These are phyloP conservation scores for Atractosteus spatula DNA, from an alignment of 2,113 vertebrate species.

Conservation along the genomic window DNA sequence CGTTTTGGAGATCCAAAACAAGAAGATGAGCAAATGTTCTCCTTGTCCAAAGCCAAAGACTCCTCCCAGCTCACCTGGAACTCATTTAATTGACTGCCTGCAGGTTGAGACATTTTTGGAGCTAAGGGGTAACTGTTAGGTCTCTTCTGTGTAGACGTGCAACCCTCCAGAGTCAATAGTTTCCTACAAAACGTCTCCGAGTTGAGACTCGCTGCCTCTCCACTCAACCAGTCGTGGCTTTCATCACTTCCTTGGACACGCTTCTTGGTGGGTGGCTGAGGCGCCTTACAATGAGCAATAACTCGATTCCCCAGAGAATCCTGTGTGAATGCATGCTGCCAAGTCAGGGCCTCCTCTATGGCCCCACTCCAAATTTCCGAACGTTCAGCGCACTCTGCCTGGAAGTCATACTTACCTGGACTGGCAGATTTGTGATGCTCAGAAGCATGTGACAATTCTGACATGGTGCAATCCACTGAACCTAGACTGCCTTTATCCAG, in stretches of 20 bases:
- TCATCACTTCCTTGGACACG: not conserved
- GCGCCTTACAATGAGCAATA: not conserved
- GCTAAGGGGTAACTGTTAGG: not conserved
- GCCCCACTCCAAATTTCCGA: not conserved
- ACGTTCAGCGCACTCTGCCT: conserved; percentile 24
- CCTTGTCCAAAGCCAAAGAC: conserved; percentile 31
- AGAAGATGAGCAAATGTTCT: conserved; percentile 33
- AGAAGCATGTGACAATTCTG: not conserved
- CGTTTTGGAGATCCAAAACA: conserved; percentile 26
- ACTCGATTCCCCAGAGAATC: conserved; percentile 23
- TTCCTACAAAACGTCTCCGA: conserved; percentile 28
- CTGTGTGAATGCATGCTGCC: not conserved
- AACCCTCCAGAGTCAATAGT: not conserved
- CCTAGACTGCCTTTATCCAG: conserved; percentile 40
- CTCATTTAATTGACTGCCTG: not conserved
- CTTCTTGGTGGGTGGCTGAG: not conserved
- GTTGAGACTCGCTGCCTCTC: conserved; percentile 27
- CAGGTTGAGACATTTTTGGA: not conserved
- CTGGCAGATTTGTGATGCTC: conserved; percentile 31
- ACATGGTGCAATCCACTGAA: not conserved
- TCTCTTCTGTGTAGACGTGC: conserved; percentile 47
- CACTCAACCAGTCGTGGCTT: not conserved
- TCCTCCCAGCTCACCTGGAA: conserved; percentile 10
- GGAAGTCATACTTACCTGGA: not conserved
- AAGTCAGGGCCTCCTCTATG: not conserved